Base-by-base conservation (phyloP, 2,113 vertebrate genomes). In the Alligator mississippiensis region DNA sequence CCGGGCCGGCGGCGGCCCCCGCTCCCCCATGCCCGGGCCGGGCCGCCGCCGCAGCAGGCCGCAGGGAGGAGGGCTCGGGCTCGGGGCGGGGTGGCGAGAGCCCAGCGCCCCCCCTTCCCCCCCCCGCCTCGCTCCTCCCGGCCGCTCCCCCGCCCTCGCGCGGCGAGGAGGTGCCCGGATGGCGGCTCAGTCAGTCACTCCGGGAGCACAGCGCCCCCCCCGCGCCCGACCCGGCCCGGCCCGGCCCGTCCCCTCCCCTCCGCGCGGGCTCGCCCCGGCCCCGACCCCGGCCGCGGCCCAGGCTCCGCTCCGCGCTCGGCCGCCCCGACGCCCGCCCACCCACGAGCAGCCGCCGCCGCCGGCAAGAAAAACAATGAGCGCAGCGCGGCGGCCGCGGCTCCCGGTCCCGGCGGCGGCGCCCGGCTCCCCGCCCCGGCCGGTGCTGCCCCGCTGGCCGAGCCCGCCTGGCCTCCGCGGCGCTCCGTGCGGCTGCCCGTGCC, bases 1-100 rank as follows among this genome's bases (percentile, higher is more conserved):
- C 96, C 96, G 94, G 95, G 92, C 97, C 95, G 96, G 95, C 94
- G 91, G 93, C 96, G 96, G 97, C 94, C 94, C 94, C 94, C 93
- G 91, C 54, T 93, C 92, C 95, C 95, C 95, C 95, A 97, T 92
- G 75, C 85, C 95, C 95, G 95, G 93, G 90, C 91, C 89, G 95
- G 93, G 93, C 94, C 92, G 94, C 96, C 91, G 90, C 88, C 85
- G 95, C 94, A 96, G 94, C 95, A 96, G 90, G 96, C 92, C 92
- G 95, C 95, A 88, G 93, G 92, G 96, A 95, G 95, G 97, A 96
- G 96, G 95, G 96, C 95, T 96, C 87, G 76, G 90, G 85, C 82
- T 85, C 90, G 92, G 92, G 89, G 94, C 86, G 87, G 92, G 93
- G 82, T 76, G 94, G 94, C 93, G 90, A 95, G 80, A 82, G 84